Conservation (phyloP, 1,140 invertebrate species). For the Drosophila subpulchrella region DNA sequence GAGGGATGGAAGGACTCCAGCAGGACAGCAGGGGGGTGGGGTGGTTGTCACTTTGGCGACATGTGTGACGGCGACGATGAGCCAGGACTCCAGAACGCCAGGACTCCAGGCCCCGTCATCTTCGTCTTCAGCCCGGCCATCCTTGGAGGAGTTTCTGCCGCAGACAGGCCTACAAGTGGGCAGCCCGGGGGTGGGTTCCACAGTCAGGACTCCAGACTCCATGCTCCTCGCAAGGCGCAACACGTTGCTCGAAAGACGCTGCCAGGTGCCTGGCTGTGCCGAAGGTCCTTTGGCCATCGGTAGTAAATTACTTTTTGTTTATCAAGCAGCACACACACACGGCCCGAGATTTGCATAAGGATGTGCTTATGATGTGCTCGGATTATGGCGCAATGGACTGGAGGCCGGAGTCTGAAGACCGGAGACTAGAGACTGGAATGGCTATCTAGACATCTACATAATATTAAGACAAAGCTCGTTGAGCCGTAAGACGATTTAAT, state of each 20-base stretch:
- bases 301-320: conserved; percentile 82
- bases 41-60: conserved; percentile 65
- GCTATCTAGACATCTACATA: conserved; percentile 80
- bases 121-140: conserved; percentile 5
- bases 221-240: conserved; percentile 69
- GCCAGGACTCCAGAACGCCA: conserved; percentile 19
- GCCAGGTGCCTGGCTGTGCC: conserved; percentile 44
- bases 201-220: conserved; percentile 19
- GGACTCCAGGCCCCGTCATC: not conserved
- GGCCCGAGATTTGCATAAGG: conserved; percentile 75
- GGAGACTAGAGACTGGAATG: conserved; percentile 11
- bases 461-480: conserved; percentile 82
- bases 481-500: conserved; percentile 82
- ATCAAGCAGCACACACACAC: conserved; percentile 60
- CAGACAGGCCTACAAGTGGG: conserved; percentile 33
- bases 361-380: conserved; percentile 81
- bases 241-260: conserved; percentile 73
- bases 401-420: not conserved
- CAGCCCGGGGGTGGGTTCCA: no score
- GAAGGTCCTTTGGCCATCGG: conserved; percentile 47
- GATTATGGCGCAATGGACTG: conserved; percentile 75
- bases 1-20: not conserved
- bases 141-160: conserved; percentile 28
- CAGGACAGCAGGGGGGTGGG: conserved; percentile 4
- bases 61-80: conserved; percentile 60